A percentile compares a stretch with the other conserved stretches of the same genome.
Evolutionary conservation across 2,888 invertebrate species (phyloP).

Genomic region (Scrobipalpa atriplicella): DNA sequence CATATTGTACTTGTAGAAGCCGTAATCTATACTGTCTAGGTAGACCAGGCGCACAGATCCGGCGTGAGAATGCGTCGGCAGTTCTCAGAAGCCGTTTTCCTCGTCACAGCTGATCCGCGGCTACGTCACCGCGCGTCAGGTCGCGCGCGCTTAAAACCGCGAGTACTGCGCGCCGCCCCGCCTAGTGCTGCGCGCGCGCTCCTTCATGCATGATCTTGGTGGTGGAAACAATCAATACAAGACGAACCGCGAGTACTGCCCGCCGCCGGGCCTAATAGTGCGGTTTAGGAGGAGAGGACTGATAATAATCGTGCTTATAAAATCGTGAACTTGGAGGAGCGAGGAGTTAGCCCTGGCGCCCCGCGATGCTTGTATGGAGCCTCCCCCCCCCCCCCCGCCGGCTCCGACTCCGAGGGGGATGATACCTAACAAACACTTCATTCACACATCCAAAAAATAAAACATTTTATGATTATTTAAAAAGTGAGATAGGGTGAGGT

Average conservation of each 20-base stretch:
- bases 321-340: conserved; percentile 28
- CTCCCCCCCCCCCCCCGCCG: conserved; percentile 52
- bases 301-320: conserved; percentile 30
- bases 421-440: conserved; percentile 63
- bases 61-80: conserved; percentile 2
- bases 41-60: not conserved
- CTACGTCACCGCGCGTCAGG: conserved; percentile 71
- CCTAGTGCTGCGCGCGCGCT: conserved; percentile 54
- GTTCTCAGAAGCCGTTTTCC: conserved; percentile 80
- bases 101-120: conserved; percentile 49
- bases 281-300: conserved; percentile 1
- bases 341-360: conserved; percentile 72
- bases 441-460: no score
- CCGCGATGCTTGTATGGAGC: conserved; percentile 76
- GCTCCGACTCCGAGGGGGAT: conserved; percentile 52
- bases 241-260: no score
- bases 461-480: no score
- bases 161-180: conserved; percentile 56
- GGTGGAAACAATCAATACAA: not conserved
- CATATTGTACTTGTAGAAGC: not conserved
- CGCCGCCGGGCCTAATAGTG: conserved; percentile 33
- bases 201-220: conserved; percentile 11
- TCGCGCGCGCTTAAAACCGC: conserved; percentile 62
- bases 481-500: no score
- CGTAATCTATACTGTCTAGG: not conserved